Evolutionary conservation across 2,888 invertebrate species (phyloP).

Genomic region (Lamellibrachia satsuma): DNA sequence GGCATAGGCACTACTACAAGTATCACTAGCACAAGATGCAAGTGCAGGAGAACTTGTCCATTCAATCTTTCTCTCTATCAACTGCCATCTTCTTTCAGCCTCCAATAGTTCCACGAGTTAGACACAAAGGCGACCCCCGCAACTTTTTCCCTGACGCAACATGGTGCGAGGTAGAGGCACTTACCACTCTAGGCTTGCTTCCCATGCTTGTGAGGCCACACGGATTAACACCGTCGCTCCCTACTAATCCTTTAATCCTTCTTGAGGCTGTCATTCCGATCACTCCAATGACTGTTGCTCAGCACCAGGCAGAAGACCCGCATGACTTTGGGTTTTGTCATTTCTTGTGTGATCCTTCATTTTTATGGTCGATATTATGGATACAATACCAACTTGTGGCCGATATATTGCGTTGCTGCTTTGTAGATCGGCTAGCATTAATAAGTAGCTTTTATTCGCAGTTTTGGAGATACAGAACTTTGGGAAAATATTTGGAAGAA

Average conservation of each 20-base stretch:
- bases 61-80: not conserved
- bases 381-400: not conserved
- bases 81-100: constrained; percentile 36
- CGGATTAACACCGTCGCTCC: not conserved
- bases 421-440: too few species aligned
- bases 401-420: not conserved
- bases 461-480: not conserved
- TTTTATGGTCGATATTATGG: not conserved
- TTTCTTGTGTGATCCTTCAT: not conserved
- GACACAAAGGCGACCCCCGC: constrained; percentile 41
- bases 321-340: not conserved
- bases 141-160: constrained; percentile 36
- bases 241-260: not conserved
- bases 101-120: constrained; percentile 41
- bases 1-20: not conserved
- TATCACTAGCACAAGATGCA: not conserved
- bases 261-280: not conserved
- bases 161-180: not conserved
- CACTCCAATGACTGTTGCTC: not conserved
- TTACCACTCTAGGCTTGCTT: not conserved
- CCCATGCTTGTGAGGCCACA: not conserved
- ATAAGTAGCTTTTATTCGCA: not conserved
- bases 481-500: not conserved
- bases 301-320: not conserved
- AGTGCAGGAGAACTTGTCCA: not conserved